Evolutionary conservation across 2,888 invertebrate species (phyloP).

Genomic region (Plebejus melissa): DNA sequence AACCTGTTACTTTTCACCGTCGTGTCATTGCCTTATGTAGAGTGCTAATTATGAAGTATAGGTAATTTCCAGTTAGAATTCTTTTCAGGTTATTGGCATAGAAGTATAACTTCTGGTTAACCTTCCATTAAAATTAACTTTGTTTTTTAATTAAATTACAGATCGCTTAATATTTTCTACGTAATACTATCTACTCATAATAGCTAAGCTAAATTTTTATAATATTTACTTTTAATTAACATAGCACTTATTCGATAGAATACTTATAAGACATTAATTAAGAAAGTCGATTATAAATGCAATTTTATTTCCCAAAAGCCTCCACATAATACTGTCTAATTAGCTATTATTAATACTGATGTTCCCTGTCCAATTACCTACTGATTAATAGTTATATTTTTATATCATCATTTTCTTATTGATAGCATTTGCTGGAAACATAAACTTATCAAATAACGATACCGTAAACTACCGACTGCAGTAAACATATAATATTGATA

Average conservation of each 20-base stretch:
- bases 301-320: background rate
- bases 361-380: background rate
- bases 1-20: slow-evolving; percentile 13
- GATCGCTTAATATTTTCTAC: background rate
- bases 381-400: background rate
- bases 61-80: background rate
- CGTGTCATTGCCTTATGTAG: slow-evolving; percentile 1
- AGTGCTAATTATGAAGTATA: background rate
- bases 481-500: background rate
- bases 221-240: background rate
- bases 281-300: background rate
- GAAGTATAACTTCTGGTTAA: background rate
- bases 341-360: background rate
- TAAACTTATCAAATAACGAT: background rate
- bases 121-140: background rate
- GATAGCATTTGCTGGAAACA: background rate
- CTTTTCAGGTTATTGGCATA: background rate
- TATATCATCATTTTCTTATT: background rate
- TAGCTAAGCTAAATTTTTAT: background rate
- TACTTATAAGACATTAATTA: background rate
- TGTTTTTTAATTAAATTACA: background rate
- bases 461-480: background rate
- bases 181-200: background rate
- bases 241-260: background rate
- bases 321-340: background rate